These are phyloP conservation scores for Pycnomerus fuliginosus DNA, from an alignment of 2,888 invertebrate genomes.

Conservation along the genomic window DNA sequence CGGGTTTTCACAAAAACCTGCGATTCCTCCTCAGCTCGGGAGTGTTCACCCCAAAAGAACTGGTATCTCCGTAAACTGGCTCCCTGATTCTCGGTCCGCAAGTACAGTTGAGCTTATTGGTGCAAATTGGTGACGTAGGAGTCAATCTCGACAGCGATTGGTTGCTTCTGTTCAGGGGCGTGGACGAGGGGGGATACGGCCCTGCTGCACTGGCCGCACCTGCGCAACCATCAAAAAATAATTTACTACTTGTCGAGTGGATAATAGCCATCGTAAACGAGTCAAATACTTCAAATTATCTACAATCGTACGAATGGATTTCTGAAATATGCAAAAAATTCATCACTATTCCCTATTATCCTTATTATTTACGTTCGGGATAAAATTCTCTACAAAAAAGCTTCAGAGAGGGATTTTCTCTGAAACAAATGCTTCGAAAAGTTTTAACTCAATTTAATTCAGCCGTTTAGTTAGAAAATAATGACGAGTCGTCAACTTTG, in stretches of 20 bases:
- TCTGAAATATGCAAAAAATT: too few species aligned
- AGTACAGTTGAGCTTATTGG: slow-evolving; percentile 11
- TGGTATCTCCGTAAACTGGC: slow-evolving; percentile 48
- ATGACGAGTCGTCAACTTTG: too few species aligned
- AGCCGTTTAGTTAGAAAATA: too few species aligned
- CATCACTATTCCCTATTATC: too few species aligned
- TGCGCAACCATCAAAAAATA: too few species aligned
- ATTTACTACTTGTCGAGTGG: neutral
- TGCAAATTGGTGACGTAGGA: slow-evolving; percentile 13
- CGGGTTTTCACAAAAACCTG: slow-evolving; percentile 43
- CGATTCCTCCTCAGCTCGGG: slow-evolving; percentile 47
- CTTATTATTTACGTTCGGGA: too few species aligned
- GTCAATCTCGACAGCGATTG: slow-evolving; percentile 9
- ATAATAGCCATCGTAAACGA: neutral
- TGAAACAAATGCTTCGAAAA: too few species aligned
- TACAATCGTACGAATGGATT: too few species aligned
- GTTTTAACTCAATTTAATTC: too few species aligned
- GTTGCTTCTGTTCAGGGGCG: slow-evolving; percentile 5
- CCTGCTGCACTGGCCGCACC: neutral
- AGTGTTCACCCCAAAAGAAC: slow-evolving; percentile 42
- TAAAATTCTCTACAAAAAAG: too few species aligned
- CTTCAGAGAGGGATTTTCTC: too few species aligned
- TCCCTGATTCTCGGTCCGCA: slow-evolving; percentile 28
- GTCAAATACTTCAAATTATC: neutral
- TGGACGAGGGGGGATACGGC: slow-evolving; percentile 5